phyloP scores from a whole-genome alignment of 53 echinoderm and acorn worm genomes.

The Henricia sp. region DNA sequence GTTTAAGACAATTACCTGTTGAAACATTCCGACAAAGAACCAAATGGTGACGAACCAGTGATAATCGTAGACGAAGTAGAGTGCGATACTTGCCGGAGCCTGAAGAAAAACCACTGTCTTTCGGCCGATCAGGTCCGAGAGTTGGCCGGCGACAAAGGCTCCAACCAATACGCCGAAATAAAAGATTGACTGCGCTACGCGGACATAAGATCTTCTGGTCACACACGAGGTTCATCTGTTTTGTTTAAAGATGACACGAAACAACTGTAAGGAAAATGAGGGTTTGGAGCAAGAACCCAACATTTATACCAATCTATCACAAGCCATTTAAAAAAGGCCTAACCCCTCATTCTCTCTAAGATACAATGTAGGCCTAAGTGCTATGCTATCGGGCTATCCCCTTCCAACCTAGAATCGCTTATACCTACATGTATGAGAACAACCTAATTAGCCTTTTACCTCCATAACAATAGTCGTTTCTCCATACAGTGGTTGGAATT shows the following conservation, averaged over 20 bases:
- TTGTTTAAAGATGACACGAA: no score
- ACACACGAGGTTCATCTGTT: conserved; percentile 79
- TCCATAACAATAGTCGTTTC: conserved; percentile 82
- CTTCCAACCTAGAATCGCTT: not conserved
- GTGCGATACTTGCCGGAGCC: conserved; percentile 60
- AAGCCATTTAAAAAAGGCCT: no score
- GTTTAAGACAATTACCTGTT: conserved; percentile 51
- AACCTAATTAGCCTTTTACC: no score
- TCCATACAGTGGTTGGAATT: conserved; percentile 57
- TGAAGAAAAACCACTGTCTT: conserved; percentile 74
- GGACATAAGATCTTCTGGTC: conserved; percentile 39
- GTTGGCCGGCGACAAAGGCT: conserved; percentile 75
- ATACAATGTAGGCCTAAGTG: no score
- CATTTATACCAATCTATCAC: not conserved
- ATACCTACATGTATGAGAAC: not conserved
- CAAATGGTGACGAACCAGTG: conserved; percentile 72
- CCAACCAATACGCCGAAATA: conserved; percentile 79
- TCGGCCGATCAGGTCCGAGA: conserved; percentile 83
- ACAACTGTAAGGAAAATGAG: no score
- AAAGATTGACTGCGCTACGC: conserved; percentile 73
- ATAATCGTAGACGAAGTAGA: conserved; percentile 69
- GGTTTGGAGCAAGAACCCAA: not conserved
- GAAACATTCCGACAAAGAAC: conserved; percentile 84
- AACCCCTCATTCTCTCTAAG: no score
- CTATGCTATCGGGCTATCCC: not conserved